Percentiles rank a stretch among this genome's conserved stretches.
Evolutionary conservation across 53 echinoderm and acorn worm species (phyloP).

Genomic region (Antedon mediterranea): DNA sequence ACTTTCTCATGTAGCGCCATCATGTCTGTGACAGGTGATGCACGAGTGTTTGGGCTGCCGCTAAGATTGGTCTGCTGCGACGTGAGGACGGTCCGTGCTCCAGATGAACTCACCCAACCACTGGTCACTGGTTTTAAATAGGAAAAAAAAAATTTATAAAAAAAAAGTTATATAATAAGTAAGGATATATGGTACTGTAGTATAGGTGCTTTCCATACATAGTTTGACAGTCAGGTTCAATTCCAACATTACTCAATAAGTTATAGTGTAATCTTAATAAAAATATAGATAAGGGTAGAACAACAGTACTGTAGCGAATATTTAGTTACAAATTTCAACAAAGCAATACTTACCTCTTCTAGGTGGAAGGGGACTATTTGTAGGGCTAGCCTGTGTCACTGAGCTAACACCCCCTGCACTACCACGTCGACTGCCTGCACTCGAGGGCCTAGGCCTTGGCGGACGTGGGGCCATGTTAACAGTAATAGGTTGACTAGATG

Average conservation of each 20-base stretch:
- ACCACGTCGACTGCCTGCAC: conserved; percentile 75
- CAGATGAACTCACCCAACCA: conserved; percentile 73
- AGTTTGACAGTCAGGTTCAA: too few species aligned
- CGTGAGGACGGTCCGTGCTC: conserved; percentile 60
- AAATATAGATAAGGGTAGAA: too few species aligned
- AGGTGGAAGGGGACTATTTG: conserved; percentile 66
- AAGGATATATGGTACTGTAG: too few species aligned
- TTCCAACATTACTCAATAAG: too few species aligned
- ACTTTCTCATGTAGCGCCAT: conserved; percentile 74
- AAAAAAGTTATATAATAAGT: too few species aligned
- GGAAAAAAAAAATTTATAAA: too few species aligned
- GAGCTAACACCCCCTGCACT: conserved; percentile 38
- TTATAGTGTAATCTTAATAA: too few species aligned
- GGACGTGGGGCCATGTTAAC: conserved; percentile 68
- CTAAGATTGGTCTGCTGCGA: conserved; percentile 27
- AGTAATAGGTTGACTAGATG: not conserved
- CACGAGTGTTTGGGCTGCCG: conserved; percentile 46
- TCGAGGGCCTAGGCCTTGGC: conserved; percentile 74
- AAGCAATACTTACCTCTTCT: conserved; percentile 54
- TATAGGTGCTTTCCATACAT: too few species aligned
- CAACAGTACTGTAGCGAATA: too few species aligned
- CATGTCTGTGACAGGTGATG: conserved; percentile 70
- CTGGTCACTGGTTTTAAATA: too few species aligned
- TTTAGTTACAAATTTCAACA: not conserved
- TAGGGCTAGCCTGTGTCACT: conserved; percentile 40